Conservation (phyloP, 2,113 vertebrate genomes). For the Halichoeres trimaculatus region DNA sequence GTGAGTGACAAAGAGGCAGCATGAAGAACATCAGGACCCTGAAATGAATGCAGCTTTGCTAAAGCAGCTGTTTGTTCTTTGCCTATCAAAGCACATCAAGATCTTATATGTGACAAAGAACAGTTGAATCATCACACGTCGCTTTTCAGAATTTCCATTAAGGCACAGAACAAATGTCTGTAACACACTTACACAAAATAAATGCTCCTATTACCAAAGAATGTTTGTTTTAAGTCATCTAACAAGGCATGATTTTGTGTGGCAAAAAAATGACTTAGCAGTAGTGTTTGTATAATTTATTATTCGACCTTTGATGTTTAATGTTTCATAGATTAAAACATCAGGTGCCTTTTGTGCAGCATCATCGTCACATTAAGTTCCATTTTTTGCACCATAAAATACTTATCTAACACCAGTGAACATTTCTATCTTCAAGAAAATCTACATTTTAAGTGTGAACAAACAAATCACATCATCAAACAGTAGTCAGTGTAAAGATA, state of each 20-base stretch:
- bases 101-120: no score
- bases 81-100: no score
- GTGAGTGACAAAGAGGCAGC: background rate
- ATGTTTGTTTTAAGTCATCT: background rate
- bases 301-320: background rate
- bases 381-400: conserved; percentile 3
- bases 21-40: background rate
- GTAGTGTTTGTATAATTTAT: background rate
- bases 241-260: background rate
- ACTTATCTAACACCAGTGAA: background rate
- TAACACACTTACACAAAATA: no score
- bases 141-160: no score
- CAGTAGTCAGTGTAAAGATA: conserved; percentile 25
- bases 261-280: background rate
- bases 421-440: background rate
- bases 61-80: no score
- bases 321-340: background rate
- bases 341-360: background rate
- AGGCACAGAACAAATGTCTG: no score
- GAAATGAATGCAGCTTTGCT: no score
- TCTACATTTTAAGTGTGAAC: background rate
- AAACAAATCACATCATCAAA: conserved; percentile 12
- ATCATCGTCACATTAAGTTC: background rate
- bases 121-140: no score
- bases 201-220: no score